Evolutionary conservation across 53 echinoderm and acorn worm species (phyloP).

Genomic region (Hippasteria phrygiana): DNA sequence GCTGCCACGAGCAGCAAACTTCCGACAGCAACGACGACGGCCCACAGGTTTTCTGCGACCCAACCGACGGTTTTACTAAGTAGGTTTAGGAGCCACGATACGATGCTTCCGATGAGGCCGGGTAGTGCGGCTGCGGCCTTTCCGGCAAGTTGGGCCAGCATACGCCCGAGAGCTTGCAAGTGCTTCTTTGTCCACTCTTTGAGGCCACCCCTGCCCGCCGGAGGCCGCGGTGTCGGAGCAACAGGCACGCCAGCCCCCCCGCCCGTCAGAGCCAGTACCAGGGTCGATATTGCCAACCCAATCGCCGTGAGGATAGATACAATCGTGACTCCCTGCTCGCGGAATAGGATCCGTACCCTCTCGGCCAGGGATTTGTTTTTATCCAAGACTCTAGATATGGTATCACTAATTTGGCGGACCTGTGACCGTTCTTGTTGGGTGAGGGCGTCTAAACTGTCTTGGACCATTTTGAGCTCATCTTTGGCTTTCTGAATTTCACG

Average conservation of each 20-base stretch:
- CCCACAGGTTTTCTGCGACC: constrained; percentile 10
- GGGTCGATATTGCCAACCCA: neutral
- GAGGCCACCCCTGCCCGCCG: neutral
- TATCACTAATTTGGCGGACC: no score
- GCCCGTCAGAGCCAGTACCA: constrained; percentile 39
- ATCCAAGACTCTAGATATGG: no score
- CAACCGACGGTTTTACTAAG: neutral
- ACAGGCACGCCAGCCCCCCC: neutral
- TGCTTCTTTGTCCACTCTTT: constrained; percentile 37
- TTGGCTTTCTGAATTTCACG: no score
- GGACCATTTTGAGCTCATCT: no score
- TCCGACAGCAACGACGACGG: neutral
- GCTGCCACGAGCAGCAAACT: neutral
- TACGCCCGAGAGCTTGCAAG: constrained; percentile 1
- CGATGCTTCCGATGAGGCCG: neutral
- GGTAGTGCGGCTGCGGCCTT: constrained; percentile 9
- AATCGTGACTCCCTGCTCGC: constrained; percentile 56
- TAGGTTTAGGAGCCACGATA: constrained; percentile 28
- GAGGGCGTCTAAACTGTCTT: no score
- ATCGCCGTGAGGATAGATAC: constrained; percentile 30
- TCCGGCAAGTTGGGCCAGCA: constrained; percentile 10
- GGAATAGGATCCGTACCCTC: constrained; percentile 29
- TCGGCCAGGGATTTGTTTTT: no score
- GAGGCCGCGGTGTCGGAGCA: neutral
- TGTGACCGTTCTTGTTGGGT: no score